phyloP scores from a whole-genome alignment of 2,888 invertebrate species.

The Andrena camellia region DNA sequence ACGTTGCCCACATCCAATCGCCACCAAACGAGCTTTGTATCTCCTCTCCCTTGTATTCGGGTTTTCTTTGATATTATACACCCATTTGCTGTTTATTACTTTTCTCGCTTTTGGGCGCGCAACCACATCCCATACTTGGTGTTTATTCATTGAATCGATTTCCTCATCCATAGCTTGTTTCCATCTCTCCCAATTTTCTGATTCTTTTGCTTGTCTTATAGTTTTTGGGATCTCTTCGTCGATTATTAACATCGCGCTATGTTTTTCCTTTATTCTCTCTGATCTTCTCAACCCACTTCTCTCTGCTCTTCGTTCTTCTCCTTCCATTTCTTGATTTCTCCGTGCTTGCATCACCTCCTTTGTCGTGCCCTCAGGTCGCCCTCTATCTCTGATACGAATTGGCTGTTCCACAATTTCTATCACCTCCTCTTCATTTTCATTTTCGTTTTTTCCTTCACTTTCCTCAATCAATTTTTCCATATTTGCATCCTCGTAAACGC shows the following conservation, averaged over 20 bases:
- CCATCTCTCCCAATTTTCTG: not conserved
- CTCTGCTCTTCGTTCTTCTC: not conserved
- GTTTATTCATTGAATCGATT: not conserved
- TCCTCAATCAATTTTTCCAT: not conserved
- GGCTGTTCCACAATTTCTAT: not conserved
- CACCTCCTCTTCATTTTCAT: not conserved
- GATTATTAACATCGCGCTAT: not conserved
- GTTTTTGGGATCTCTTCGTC: not conserved
- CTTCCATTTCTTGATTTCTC: not conserved
- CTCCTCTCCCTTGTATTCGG: not conserved
- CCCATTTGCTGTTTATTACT: constrained; percentile 18
- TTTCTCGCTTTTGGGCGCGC: constrained; percentile 2
- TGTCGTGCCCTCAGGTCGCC: constrained; percentile 8
- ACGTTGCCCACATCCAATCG: constrained; percentile 22
- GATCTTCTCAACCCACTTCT: not conserved
- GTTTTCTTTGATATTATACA: constrained; percentile 9
- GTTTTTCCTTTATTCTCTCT: not conserved
- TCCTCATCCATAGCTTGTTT: not conserved
- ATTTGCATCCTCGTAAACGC: not conserved
- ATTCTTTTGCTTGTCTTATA: not conserved
- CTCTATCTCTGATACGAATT: not conserved
- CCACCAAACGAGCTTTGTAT: constrained; percentile 15
- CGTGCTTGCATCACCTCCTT: not conserved
- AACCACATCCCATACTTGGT: constrained; percentile 6
- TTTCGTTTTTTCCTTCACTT: not conserved